Percentiles rank a stretch among this genome's conserved stretches.
phyloP scores from a whole-genome alignment of 2,888 invertebrate genomes.

The Watsonalla cultraria region DNA sequence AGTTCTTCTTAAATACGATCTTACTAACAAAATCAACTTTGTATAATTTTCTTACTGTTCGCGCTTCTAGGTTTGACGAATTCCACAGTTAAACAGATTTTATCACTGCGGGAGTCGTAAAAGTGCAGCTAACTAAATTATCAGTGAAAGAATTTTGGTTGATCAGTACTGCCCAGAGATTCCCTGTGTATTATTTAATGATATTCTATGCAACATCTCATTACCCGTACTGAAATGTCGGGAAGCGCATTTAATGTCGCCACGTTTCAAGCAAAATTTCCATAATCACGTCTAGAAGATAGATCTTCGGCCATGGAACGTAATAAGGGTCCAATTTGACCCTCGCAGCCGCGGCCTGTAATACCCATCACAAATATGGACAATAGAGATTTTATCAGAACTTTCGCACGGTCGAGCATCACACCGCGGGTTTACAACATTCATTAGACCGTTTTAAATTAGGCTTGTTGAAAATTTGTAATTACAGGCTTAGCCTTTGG shows the following conservation, averaged over 20 bases:
- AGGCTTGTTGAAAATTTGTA: constrained; percentile 5
- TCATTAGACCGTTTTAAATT: constrained; percentile 35
- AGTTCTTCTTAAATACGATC: background rate
- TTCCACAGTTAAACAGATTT: too few species aligned
- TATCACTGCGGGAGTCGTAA: too few species aligned
- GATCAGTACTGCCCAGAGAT: too few species aligned
- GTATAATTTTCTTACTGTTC: too few species aligned
- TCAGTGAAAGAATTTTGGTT: too few species aligned
- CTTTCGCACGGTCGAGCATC: constrained; percentile 56
- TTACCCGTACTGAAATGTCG: constrained; percentile 14
- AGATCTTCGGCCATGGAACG: constrained; percentile 32
- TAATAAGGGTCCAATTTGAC: constrained; percentile 62
- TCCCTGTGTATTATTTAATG: too few species aligned
- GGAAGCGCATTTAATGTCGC: constrained; percentile 17
- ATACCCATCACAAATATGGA: constrained; percentile 54
- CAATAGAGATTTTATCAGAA: constrained; percentile 50
- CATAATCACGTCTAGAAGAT: constrained; percentile 42
- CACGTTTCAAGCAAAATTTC: constrained; percentile 35
- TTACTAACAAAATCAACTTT: too few species aligned
- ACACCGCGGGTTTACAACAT: constrained; percentile 33
- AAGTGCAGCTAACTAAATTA: too few species aligned
- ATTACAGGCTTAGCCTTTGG: background rate
- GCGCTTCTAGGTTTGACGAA: too few species aligned
- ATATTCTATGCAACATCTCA: constrained; percentile 5
- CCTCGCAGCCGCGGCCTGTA: constrained; percentile 44